phyloP scores from a whole-genome alignment of 2,888 invertebrate species.

The Microplitis deprimator region DNA sequence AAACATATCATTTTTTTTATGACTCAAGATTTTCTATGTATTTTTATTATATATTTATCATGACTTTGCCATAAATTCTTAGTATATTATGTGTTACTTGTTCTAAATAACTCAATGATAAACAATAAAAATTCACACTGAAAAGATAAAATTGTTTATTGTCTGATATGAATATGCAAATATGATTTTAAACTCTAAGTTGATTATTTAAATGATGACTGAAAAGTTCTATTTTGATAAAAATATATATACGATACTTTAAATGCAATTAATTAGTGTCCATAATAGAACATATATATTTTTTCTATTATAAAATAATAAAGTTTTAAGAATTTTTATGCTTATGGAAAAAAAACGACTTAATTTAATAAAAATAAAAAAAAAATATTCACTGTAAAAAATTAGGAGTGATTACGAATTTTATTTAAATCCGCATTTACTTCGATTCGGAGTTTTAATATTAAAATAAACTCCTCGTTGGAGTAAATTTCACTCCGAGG shows the following conservation, averaged over 20 bases:
- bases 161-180: neutral
- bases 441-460: no score
- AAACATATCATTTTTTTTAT: neutral
- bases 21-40: neutral
- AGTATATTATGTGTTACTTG: neutral
- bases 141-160: neutral
- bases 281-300: neutral
- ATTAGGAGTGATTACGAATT: no score
- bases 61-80: neutral
- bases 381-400: no score
- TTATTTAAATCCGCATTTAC: no score
- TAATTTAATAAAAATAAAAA: no score
- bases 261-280: neutral
- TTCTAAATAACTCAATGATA: neutral
- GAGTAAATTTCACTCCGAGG: no score
- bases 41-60: neutral
- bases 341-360: no score
- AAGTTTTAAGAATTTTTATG: no score
- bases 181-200: no score
- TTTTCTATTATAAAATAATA: no score
- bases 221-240: neutral
- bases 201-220: no score
- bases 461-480: no score
- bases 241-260: neutral
- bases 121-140: neutral